Evolutionary conservation across 2,113 vertebrate species (phyloP).

Genomic region (Nesogale talazaci): DNA sequence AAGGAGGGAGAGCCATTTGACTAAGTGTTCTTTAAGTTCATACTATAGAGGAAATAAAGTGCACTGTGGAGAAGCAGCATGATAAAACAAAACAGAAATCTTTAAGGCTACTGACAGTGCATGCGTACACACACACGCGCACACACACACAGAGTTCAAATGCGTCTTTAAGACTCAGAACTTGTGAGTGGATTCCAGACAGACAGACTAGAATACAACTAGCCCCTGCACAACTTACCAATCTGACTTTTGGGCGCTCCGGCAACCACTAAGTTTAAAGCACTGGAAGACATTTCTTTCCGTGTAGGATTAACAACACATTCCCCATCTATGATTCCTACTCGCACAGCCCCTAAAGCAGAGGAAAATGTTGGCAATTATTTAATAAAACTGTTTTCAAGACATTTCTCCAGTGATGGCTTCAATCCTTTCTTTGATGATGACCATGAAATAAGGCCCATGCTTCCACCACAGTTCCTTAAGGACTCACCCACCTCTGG

Average conservation of each 20-base stretch:
- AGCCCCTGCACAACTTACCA: slow-evolving; percentile 87
- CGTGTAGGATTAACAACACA: slow-evolving; percentile 94
- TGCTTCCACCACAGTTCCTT: neutral
- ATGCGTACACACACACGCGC: too few relatives aligned
- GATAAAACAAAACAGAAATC: slow-evolving; percentile 31
- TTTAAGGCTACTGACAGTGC: neutral
- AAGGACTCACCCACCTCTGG: neutral
- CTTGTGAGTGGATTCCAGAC: slow-evolving; percentile 36
- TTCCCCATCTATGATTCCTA: slow-evolving; percentile 93
- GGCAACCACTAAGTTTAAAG: slow-evolving; percentile 93
- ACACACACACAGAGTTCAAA: neutral
- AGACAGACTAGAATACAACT: neutral
- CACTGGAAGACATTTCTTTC: slow-evolving; percentile 93
- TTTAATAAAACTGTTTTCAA: slow-evolving; percentile 47
- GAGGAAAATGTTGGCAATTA: slow-evolving; percentile 59
- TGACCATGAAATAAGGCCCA: slow-evolving; percentile 22
- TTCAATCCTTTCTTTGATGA: neutral
- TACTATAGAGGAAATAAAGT: neutral
- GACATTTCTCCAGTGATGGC: neutral
- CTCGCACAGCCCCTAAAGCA: slow-evolving; percentile 93
- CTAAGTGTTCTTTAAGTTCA: neutral
- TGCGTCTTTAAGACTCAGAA: slow-evolving; percentile 47
- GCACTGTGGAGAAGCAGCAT: neutral
- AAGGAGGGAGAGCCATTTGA: neutral
- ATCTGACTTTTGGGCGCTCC: slow-evolving; percentile 92